These are phyloP conservation scores for Remorina albescens DNA, from an alignment of 2,797 vertebrate species.

Conservation along the genomic window DNA sequence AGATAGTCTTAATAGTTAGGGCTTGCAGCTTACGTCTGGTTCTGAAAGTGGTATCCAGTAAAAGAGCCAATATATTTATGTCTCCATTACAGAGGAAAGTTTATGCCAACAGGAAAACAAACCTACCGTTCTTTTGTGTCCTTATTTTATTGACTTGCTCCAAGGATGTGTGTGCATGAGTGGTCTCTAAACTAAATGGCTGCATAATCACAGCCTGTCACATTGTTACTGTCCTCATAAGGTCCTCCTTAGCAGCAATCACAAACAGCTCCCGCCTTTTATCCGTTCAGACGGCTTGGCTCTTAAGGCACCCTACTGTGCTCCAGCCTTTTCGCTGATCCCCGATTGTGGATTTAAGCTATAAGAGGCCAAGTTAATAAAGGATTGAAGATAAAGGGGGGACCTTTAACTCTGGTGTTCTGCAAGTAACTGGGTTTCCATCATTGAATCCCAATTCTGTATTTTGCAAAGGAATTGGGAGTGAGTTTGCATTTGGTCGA, in stretches of 20 bases:
- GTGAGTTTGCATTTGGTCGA: constrained; percentile 31
- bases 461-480: constrained; percentile 50
- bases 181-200: constrained; percentile 51
- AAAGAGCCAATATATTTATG: not conserved
- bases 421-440: constrained; percentile 35
- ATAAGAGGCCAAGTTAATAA: constrained; percentile 71
- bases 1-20: not conserved
- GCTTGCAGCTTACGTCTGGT: not conserved
- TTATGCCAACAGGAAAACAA: constrained; percentile 32
- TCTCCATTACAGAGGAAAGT: constrained; percentile 11
- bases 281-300: constrained; percentile 62
- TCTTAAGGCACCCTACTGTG: constrained; percentile 68
- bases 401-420: constrained; percentile 47
- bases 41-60: constrained; percentile 1
- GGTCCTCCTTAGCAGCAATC: constrained; percentile 61
- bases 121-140: constrained; percentile 21
- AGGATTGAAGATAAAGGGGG: constrained; percentile 59
- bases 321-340: constrained; percentile 64
- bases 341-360: constrained; percentile 69
- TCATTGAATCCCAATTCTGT: constrained; percentile 47
- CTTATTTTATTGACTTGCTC: constrained; percentile 31
- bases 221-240: constrained; percentile 53
- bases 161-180: constrained; percentile 31
- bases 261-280: constrained; percentile 69
- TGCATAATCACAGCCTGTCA: constrained; percentile 64